A percentile compares a stretch with the other conserved stretches of the same genome.
Evolutionary conservation across 2,888 invertebrate genomes (phyloP).

Genomic region (Aromia moschata): DNA sequence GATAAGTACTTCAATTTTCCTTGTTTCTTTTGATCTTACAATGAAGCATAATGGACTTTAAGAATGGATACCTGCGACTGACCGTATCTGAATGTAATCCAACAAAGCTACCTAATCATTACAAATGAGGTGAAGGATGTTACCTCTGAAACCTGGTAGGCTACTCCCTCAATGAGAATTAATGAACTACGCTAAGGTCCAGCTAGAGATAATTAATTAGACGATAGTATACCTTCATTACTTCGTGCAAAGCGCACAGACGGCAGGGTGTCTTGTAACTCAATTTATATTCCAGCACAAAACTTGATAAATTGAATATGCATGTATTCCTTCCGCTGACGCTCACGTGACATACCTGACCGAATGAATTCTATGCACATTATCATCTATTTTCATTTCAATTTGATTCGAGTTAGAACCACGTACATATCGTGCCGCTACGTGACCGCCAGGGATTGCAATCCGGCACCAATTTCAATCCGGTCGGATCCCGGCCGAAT

Average conservation of each 20-base stretch:
- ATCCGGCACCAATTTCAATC: neutral
- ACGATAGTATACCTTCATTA: neutral
- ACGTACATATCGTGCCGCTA: slow-evolving; percentile 3
- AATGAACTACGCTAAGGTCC: neutral
- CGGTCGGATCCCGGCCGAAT: no score
- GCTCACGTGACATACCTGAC: neutral
- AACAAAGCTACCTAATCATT: no score
- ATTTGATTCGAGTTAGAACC: slow-evolving; percentile 4
- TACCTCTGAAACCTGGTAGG: no score
- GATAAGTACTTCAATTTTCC: no score
- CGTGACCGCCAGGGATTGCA: no score
- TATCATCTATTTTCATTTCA: slow-evolving; percentile 5
- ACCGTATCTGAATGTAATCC: no score
- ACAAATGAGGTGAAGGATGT: no score
- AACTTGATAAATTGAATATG: neutral
- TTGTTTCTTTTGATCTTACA: no score
- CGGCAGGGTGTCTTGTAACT: neutral
- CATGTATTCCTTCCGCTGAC: neutral
- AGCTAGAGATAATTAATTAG: neutral
- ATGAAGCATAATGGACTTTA: no score
- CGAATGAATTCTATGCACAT: neutral
- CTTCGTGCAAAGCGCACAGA: neutral
- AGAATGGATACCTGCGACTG: no score
- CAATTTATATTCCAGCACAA: neutral
- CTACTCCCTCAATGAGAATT: neutral